phyloP scores from a whole-genome alignment of 2,113 vertebrate genomes.

The Choloepus hoffmanni region DNA sequence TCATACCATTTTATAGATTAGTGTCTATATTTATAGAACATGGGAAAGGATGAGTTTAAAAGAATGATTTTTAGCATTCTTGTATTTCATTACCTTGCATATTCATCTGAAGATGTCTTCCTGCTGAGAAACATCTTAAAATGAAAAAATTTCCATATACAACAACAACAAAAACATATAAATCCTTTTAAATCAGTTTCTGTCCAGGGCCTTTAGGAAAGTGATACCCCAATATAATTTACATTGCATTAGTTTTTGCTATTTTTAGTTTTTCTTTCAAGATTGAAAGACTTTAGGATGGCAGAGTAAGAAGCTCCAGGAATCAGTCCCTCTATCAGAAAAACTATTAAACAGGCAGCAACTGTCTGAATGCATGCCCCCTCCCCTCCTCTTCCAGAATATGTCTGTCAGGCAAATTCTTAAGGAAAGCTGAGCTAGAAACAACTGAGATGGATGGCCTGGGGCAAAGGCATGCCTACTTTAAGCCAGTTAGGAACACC shows the following conservation, averaged over 20 bases:
- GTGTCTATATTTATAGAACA: background rate
- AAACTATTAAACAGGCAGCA: no score
- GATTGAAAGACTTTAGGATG: background rate
- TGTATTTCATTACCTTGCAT: background rate
- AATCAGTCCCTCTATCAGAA: no score
- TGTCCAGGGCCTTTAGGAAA: background rate
- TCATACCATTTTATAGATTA: background rate
- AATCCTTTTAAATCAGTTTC: background rate
- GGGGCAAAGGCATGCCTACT: no score
- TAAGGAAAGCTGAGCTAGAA: no score
- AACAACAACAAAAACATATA: background rate
- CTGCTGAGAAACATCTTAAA: background rate
- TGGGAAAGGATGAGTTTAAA: background rate
- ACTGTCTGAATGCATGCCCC: no score
- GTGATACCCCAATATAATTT: background rate
- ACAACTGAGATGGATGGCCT: no score
- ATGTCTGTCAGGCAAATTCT: no score
- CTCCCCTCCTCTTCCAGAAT: no score
- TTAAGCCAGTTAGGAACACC: no score
- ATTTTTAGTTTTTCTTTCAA: slow-evolving; percentile 31
- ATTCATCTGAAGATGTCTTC: background rate
- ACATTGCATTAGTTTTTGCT: background rate
- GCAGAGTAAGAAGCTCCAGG: no score
- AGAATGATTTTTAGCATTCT: background rate
- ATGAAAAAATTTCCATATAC: background rate